These are phyloP conservation scores for Oreochromis tanganicae DNA, from an alignment of 2,113 vertebrate genomes.

Conservation along the genomic window DNA sequence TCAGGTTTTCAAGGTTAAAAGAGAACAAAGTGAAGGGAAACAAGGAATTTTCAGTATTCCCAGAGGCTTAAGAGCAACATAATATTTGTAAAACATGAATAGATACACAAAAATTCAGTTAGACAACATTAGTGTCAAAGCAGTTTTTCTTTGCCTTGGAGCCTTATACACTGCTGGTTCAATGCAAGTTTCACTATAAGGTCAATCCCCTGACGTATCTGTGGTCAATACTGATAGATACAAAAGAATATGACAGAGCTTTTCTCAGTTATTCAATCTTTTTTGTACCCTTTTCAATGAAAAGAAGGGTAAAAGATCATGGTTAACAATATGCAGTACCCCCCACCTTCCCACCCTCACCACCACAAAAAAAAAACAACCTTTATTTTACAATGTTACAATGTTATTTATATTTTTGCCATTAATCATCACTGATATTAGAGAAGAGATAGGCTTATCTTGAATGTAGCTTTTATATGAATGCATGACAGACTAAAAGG, in stretches of 20 bases:
- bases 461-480: neutral
- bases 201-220: neutral
- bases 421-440: neutral
- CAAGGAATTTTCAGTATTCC: neutral
- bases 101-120: neutral
- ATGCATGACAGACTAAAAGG: slow-evolving; percentile 2
- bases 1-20: neutral
- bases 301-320: neutral
- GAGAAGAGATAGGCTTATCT: neutral
- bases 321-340: neutral
- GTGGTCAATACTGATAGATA: neutral
- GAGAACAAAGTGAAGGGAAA: neutral
- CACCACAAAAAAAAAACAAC: neutral
- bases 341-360: neutral
- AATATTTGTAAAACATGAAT: neutral
- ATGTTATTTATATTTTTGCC: neutral
- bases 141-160: neutral
- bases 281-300: neutral
- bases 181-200: neutral
- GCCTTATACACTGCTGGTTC: neutral
- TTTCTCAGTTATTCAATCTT: neutral
- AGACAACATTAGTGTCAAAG: neutral
- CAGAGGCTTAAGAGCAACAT: neutral
- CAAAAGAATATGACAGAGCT: neutral
- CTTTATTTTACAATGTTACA: neutral